These are phyloP conservation scores for Sarcophilus harrisii DNA, from an alignment of 2,797 vertebrate species.

Conservation along the genomic window DNA sequence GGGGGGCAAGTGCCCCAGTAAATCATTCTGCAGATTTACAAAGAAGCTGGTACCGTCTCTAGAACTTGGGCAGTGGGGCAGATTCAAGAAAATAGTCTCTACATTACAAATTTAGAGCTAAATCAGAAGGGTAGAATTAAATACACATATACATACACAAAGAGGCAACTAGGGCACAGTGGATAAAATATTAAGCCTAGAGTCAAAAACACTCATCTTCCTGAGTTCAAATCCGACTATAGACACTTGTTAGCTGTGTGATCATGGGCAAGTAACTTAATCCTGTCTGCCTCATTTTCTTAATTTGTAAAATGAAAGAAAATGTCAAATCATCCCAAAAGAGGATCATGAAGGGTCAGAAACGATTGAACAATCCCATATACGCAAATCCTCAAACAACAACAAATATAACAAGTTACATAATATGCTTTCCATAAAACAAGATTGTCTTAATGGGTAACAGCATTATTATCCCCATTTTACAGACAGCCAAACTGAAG, in stretches of 20 bases:
- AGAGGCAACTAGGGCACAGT: neutral
- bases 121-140: neutral
- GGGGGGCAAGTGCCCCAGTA: neutral
- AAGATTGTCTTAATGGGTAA: neutral
- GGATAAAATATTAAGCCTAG: neutral
- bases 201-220: neutral
- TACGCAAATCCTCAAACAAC: neutral
- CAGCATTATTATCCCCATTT: neutral
- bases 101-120: neutral
- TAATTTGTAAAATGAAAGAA: neutral
- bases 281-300: neutral
- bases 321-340: neutral
- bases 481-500: neutral
- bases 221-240: neutral
- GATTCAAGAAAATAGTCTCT: neutral
- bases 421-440: neutral
- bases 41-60: neutral
- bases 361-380: neutral
- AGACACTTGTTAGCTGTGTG: neutral
- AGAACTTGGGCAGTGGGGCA: rapidly evolving
- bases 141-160: neutral
- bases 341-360: neutral
- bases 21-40: neutral
- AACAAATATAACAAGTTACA: neutral
- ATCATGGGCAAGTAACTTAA: neutral